Base-by-base conservation (phyloP, 2,797 vertebrate genomes). In the Takifugu ocellatus region DNA sequence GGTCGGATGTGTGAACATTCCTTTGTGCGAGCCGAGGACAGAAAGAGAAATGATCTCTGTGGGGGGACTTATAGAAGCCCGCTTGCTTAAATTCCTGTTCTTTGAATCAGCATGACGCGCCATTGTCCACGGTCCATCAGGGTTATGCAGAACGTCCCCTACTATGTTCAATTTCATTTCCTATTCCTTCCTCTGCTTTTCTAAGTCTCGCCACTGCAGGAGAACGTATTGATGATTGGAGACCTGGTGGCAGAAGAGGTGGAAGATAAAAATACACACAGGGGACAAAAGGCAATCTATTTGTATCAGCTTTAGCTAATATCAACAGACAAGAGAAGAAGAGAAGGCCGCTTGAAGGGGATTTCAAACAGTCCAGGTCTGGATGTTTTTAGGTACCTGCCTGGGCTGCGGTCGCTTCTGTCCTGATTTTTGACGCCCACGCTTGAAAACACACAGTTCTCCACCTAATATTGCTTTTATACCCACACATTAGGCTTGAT, bases 31-130 rank as follows among this genome's bases (percentile, higher is more conserved):
- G 69, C 57, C 68, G 70, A 81, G 72, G 79, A 80, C 73, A 73
- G 63, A 8, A 29, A 58, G 70, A 75, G 74, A 79, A 76, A 79
- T 64, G 25, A 61, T 71, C 78, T 82, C 77, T 68, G 82, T 83
- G 71, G 82, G 82, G 72, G 77, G 68, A 78, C 48, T 46, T 61
- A 78, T 73, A 76, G 68, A 81, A 58, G 69, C 73, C 61, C 63
- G 55, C 70, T 77, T 72, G 68, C 75, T 82, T 82, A 78, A 83
- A 83, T 75, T 68, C 62, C 51, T 81, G 78, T 77, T 74, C 76
- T 79, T 78, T 79, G 75, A 83, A 77, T 81, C 79, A 78, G 77
- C 72, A 26, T 78, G 84, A 72, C 48, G 44, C 75, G 61, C 62
- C 47, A 78, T 83, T 87, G 77, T 84, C 70, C 63, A 29, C n/a